Conservation (phyloP, 2,888 invertebrate genomes). For the Euzophera pinguis region DNA sequence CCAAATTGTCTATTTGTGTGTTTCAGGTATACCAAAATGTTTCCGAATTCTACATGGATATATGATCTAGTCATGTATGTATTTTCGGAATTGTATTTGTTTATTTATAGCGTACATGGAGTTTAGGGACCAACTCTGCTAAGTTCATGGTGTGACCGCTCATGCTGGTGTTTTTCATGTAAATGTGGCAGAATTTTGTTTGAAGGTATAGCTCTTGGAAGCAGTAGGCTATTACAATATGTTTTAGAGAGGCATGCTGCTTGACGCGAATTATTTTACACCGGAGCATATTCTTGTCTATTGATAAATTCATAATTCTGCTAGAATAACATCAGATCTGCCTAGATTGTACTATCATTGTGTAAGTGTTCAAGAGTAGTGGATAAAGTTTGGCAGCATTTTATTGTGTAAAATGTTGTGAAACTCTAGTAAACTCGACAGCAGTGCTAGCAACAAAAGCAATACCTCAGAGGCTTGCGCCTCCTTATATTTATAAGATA, state of each 20-base stretch:
- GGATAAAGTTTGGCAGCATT: slow-evolving; percentile 43
- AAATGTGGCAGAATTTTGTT: slow-evolving; percentile 42
- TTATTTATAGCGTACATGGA: slow-evolving; percentile 70
- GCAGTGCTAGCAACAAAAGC: slow-evolving; percentile 44
- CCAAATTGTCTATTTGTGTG: slow-evolving; percentile 73
- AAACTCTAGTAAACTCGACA: slow-evolving; percentile 32
- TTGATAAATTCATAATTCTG: slow-evolving; percentile 46
- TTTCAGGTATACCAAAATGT: slow-evolving; percentile 74
- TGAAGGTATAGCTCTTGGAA: slow-evolving; percentile 59
- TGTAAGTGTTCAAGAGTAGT: slow-evolving; percentile 47
- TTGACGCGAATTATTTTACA: slow-evolving; percentile 62
- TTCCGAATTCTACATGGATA: slow-evolving; percentile 80
- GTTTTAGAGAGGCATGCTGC: slow-evolving; percentile 73
- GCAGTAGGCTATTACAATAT: slow-evolving; percentile 73
- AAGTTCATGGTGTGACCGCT: slow-evolving; percentile 46
- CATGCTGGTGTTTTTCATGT: slow-evolving; percentile 30
- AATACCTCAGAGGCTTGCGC: slow-evolving; percentile 69
- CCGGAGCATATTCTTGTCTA: slow-evolving; percentile 58
- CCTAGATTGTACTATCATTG: slow-evolving; percentile 55
- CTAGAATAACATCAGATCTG: slow-evolving; percentile 72
- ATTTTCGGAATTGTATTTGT: slow-evolving; percentile 77
- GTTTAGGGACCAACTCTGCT: slow-evolving; percentile 77
- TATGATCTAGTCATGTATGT: slow-evolving; percentile 79
- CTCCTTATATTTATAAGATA: slow-evolving; percentile 59
- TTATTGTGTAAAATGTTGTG: slow-evolving; percentile 40